Base-by-base conservation (phyloP, 1,140 invertebrate species). In the Anthonomus grandis region DNA sequence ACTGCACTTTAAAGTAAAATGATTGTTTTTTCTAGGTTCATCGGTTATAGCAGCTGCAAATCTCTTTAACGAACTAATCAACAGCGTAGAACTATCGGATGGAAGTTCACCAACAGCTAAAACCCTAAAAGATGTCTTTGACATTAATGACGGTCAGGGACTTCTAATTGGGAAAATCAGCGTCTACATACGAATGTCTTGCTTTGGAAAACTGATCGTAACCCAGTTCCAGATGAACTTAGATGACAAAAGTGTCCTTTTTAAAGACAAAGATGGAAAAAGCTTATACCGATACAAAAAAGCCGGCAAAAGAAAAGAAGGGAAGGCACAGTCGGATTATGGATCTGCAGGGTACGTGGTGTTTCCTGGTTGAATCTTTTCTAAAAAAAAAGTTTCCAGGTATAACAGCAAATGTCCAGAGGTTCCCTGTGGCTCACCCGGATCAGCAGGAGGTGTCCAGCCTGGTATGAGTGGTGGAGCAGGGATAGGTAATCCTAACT, bases 131-230 rank as follows among this genome's bases (percentile, higher is more conserved):
- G 79, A 84, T 59, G 75, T 74, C 5, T 85, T 82, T 63, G 73
- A 76, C 25, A 69, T 81, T 15, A 71, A 76, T 4, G 73, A 70
- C 75, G 8, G 74, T 46, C 72, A 72, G 34, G 68, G 72, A 36
- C 55, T 77, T 68, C 59, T 70, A 61, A 67, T 83, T 59, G 74
- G 83, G 64, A 70, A 78, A 66, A 68, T 77, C 51, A 62, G 78
- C 63, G 74, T 83, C 54, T 80, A 79, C 72, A 67, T 81, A 4
- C 69, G 83, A 8, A 76, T 81, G 63, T 83, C 82, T 6, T 83
- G 81, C 62, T 84, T 85, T 57, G 84, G 83, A 10, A 79, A 80
- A 61, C 72, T 83, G 54, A 84, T 85, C 23, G 74, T 84, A 3
- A 86, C 84, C 2, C 79, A 81, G 61, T 86, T 85, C 64, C 80